A percentile compares a stretch with the other conserved stretches of the same genome.
These are phyloP conservation scores for Drosophila rhopaloa DNA, from an alignment of 1,140 invertebrate genomes.

Conservation along the genomic window DNA sequence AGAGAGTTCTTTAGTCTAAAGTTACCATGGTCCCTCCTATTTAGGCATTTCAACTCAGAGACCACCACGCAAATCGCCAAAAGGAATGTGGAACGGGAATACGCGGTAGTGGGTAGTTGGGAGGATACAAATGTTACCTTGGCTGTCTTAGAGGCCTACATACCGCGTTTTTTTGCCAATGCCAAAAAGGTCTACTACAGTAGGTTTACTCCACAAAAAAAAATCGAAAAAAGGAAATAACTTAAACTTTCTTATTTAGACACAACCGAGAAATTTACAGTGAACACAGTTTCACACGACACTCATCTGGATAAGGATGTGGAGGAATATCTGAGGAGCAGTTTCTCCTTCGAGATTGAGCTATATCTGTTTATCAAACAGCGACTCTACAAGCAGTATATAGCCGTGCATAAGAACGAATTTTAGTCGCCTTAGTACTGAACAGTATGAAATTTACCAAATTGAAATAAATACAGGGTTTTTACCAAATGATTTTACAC, in stretches of 20 bases:
- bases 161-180: constrained; percentile 92
- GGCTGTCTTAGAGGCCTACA: constrained; percentile 92
- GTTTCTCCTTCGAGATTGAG: constrained; percentile 89
- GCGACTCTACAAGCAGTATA: constrained; percentile 91
- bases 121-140: constrained; percentile 94
- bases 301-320: constrained; percentile 70
- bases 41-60: constrained; percentile 92
- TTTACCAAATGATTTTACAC: constrained; percentile 18
- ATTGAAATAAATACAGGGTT: constrained; percentile 4
- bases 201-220: constrained; percentile 40
- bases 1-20: constrained; percentile 6
- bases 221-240: not conserved
- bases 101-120: constrained; percentile 94
- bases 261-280: constrained; percentile 87
- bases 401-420: constrained; percentile 87
- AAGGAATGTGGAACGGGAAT: constrained; percentile 92
- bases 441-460: constrained; percentile 1
- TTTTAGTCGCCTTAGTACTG: constrained; percentile 38
- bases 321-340: constrained; percentile 59
- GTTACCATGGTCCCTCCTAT: not conserved
- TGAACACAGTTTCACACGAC: constrained; percentile 85
- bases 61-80: constrained; percentile 93
- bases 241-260: constrained; percentile 87
- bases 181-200: constrained; percentile 85
- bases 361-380: constrained; percentile 96